Evolutionary conservation across 2,888 invertebrate genomes (phyloP).

Genomic region (Conops quadrifasciatus): DNA sequence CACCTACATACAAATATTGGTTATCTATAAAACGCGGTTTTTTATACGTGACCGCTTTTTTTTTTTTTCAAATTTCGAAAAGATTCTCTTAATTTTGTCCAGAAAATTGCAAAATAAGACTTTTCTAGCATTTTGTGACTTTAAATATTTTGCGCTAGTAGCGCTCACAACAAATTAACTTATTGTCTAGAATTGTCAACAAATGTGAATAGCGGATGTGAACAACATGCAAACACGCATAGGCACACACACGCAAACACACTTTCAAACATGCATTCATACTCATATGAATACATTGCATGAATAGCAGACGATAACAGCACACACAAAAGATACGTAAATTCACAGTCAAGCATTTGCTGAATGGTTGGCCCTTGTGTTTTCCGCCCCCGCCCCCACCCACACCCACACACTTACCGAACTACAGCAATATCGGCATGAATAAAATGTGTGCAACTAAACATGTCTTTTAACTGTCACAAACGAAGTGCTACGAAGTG

Average conservation of each 20-base stretch:
- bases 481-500: slow-evolving; percentile 38
- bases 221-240: background rate
- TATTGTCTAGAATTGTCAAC: slow-evolving; percentile 34
- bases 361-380: too few species aligned
- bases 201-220: slow-evolving; percentile 12
- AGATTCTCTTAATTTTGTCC: too few species aligned
- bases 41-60: too few species aligned
- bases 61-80: too few species aligned
- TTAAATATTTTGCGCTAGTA: too few species aligned
- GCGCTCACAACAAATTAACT: slow-evolving; percentile 24
- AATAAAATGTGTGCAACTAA: slow-evolving; percentile 16
- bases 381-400: background rate
- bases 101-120: too few species aligned
- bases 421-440: background rate
- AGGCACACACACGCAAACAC: slow-evolving; percentile 21
- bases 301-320: too few species aligned
- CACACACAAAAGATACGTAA: background rate
- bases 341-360: too few species aligned
- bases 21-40: too few species aligned
- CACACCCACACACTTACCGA: background rate
- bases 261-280: slow-evolving; percentile 7
- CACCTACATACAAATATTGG: too few species aligned
- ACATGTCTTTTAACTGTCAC: slow-evolving; percentile 28
- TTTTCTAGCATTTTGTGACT: too few species aligned
- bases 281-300: too few species aligned